Conservation (phyloP, 2,797 vertebrate genomes). For the Chelidonichthys spinosus region DNA sequence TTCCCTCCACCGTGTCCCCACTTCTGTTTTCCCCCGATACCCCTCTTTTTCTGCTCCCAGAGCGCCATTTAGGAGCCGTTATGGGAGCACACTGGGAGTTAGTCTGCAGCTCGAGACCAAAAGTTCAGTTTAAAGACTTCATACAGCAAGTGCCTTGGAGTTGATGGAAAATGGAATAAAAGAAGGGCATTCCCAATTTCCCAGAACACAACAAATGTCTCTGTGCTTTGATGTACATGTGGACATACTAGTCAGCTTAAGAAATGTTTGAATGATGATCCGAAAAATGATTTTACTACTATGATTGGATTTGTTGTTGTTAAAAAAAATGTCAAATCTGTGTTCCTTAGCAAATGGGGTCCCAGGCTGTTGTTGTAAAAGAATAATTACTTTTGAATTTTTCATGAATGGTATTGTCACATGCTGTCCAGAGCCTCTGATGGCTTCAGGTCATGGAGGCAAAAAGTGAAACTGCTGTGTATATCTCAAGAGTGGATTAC, state of each 20-base stretch:
- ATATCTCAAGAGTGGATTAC: slow-evolving; percentile 62
- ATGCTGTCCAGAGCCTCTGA: neutral
- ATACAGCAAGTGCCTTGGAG: slow-evolving; percentile 20
- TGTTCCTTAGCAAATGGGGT: neutral
- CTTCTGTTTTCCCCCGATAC: slow-evolving; percentile 37
- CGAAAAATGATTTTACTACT: neutral
- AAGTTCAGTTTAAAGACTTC: slow-evolving; percentile 53
- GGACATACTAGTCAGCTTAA: neutral
- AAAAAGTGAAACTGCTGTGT: slow-evolving; percentile 32
- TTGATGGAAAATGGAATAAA: slow-evolving; percentile 6
- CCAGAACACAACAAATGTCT: neutral
- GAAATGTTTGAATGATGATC: neutral
- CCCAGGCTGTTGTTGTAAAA: neutral
- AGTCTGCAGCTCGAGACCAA: slow-evolving; percentile 35
- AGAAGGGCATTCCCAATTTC: slow-evolving; percentile 4
- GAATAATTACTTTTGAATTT: neutral
- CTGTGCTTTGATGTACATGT: neutral
- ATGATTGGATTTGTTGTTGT: neutral
- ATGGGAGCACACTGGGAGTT: slow-evolving; percentile 53
- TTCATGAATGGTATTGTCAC: slow-evolving; percentile 2
- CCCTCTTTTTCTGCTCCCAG: slow-evolving; percentile 36
- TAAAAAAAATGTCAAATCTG: neutral
- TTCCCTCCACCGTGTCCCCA: slow-evolving; percentile 16
- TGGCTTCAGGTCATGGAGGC: neutral
- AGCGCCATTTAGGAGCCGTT: slow-evolving; percentile 42